Conservation (phyloP, 2,888 invertebrate genomes). For the Drosophila infuscata region DNA sequence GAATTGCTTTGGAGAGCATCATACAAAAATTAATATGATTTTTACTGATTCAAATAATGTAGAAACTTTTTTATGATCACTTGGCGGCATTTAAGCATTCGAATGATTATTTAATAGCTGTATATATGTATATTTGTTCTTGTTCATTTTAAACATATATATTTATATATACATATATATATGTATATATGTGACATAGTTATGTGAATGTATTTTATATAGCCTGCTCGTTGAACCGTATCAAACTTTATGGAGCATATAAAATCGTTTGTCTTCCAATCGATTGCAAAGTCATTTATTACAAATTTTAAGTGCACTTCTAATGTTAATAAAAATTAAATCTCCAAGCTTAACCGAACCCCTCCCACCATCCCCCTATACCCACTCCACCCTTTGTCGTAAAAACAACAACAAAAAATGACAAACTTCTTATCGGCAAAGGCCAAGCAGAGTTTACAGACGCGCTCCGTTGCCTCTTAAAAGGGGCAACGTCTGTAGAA, state of each 20-base stretch:
- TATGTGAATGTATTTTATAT: conserved; percentile 17
- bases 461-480: conserved; percentile 39
- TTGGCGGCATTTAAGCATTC: conserved; percentile 10
- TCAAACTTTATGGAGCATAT: conserved; percentile 57
- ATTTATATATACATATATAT: conserved; percentile 12
- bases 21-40: conserved; percentile 18
- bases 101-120: conserved; percentile 21
- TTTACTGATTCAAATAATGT: conserved; percentile 34
- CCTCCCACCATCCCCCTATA: conserved; percentile 9
- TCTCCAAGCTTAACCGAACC: background rate
- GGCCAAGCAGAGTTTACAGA: conserved; percentile 56
- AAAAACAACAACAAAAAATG: conserved; percentile 43
- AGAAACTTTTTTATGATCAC: conserved; percentile 40
- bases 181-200: conserved; percentile 35
- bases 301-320: conserved; percentile 76
- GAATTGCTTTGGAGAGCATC: background rate
- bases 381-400: background rate
- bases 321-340: conserved; percentile 78
- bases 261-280: conserved; percentile 64
- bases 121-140: background rate
- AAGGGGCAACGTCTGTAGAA: background rate
- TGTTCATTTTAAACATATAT: background rate
- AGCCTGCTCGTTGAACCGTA: conserved; percentile 37
- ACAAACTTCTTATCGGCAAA: conserved; percentile 59
- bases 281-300: conserved; percentile 79